These are phyloP conservation scores for Dendroctonus ponderosae DNA, from an alignment of 1,140 invertebrate species.

Conservation along the genomic window DNA sequence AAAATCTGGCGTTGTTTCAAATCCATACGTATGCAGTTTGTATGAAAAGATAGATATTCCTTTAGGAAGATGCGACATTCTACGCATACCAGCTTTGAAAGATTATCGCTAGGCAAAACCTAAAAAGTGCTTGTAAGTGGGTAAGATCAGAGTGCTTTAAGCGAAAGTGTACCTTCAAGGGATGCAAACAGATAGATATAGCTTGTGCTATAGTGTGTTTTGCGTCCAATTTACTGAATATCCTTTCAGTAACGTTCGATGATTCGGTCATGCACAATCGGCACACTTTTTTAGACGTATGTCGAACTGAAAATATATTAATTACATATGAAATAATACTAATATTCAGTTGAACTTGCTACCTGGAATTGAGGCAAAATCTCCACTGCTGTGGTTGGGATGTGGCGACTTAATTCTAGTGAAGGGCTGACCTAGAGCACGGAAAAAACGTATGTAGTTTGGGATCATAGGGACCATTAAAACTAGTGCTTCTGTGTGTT, in stretches of 20 bases:
- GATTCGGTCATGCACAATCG: conserved; percentile 27
- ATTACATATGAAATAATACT: no score
- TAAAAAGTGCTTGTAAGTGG: conserved; percentile 17
- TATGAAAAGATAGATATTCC: conserved; percentile 28
- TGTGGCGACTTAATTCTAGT: no score
- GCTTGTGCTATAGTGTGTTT: conserved; percentile 26
- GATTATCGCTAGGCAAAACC: conserved; percentile 37
- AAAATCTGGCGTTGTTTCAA: conserved; percentile 8
- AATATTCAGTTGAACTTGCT: no score
- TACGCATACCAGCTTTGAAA: conserved; percentile 41
- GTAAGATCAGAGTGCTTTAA: background rate
- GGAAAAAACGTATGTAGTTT: no score
- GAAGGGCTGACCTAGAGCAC: no score
- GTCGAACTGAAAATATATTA: background rate
- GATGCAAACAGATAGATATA: conserved; percentile 33
- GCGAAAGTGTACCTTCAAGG: conserved; percentile 31
- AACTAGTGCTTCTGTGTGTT: no score
- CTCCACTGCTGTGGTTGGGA: no score
- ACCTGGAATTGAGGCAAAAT: no score
- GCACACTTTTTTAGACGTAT: conserved; percentile 5
- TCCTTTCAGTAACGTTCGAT: conserved; percentile 15
- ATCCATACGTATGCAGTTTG: conserved; percentile 32
- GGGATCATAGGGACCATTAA: no score
- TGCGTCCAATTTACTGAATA: conserved; percentile 32
- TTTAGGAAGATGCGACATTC: conserved; percentile 35